A percentile compares a stretch with the other conserved stretches of the same genome.
phyloP scores from a whole-genome alignment of 2,888 invertebrate genomes.

The Lasiommata megera region DNA sequence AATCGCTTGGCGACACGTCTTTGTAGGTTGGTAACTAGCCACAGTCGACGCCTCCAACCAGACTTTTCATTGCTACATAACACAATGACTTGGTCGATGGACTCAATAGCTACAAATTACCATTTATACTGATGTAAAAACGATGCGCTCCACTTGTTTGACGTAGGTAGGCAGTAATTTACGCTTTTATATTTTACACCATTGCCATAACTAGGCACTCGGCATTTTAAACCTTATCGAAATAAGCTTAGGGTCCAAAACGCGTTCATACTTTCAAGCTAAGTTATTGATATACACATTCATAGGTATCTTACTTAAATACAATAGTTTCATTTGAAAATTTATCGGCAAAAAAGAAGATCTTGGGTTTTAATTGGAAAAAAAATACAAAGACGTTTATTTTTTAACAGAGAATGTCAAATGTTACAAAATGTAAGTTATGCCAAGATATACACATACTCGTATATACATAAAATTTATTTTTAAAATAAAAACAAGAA shows the following conservation, averaged over 20 bases:
- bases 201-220: background rate
- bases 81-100: constrained; percentile 18
- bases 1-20: too few relatives aligned
- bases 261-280: background rate
- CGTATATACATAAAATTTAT: too few relatives aligned
- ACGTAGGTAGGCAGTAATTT: constrained; percentile 30
- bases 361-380: too few relatives aligned
- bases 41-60: too few relatives aligned
- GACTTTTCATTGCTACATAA: background rate
- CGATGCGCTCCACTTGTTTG: constrained; percentile 35
- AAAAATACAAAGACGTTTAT: too few relatives aligned
- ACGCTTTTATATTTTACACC: constrained; percentile 20
- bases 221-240: background rate
- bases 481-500: too few relatives aligned
- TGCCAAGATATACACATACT: too few relatives aligned
- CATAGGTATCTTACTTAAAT: background rate
- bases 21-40: background rate
- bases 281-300: background rate
- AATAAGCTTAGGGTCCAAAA: background rate
- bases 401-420: too few relatives aligned
- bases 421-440: too few relatives aligned
- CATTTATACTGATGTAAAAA: constrained; percentile 35
- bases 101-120: constrained; percentile 28
- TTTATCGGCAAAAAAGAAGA: too few relatives aligned
- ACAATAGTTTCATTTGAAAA: too few relatives aligned